Base-by-base conservation (phyloP, 2,797 vertebrate genomes). In the Vespertilio murinus region DNA sequence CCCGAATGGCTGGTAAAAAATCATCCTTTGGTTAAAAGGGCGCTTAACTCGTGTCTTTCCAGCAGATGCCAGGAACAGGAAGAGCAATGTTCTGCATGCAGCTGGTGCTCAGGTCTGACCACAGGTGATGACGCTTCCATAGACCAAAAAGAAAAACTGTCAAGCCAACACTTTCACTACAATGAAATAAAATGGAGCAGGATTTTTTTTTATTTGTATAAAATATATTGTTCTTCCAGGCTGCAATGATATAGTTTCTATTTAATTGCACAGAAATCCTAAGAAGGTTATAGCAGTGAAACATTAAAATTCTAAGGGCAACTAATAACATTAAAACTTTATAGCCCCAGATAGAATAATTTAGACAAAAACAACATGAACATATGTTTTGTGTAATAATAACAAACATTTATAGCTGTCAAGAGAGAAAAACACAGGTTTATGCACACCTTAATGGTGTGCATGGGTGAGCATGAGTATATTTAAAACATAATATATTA, bases 341-440 rank as follows among this genome's bases (percentile, higher is more conserved):
- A 99, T 98, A 98, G 98, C 98, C 98, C 98, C 98, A 98, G 98
- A 98, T 98, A 98, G 98, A 98, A 99, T 98, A 98, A 98, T 98
- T 98, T 98, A 98, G 98, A 98, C 98, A 98, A 98, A 98, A 98
- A 98, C 98, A 98, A 98, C 98, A 98, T 97, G 98, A 98, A 98
- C 99, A 99, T 99, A 99, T 99, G 99, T 98, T 99, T 98, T 98
- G 98, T 98, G 98, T 99, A 99, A 99, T 99, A 99, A 99, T 98
- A 99, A 99, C 98, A 99, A 99, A 99, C 98, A 98, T 98, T 99
- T 99, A 99, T 99, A 98, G 98, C 98, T 98, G 98, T 98, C 99
- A 98, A 98, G 99, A 99, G 99, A 99, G 98, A 98, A 97, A 98
- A 98, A 98, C 98, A 98, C 98, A 98, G 98, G 98, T 98, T 99